Conservation (phyloP, 2,113 vertebrate genomes). For the Arenaria interpres region DNA sequence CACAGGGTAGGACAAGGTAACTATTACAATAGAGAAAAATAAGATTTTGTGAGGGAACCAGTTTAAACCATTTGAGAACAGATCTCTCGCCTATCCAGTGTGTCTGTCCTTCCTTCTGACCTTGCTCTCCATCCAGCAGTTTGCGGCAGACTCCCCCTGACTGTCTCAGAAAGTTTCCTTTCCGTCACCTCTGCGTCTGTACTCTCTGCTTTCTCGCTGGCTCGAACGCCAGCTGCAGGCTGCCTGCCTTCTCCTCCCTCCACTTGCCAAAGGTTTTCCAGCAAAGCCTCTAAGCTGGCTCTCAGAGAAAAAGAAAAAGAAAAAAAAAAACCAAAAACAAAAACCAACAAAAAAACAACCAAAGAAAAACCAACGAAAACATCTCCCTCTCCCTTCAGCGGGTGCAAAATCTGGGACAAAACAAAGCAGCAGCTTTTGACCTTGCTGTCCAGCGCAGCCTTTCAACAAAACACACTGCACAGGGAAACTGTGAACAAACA, state of each 20-base stretch:
- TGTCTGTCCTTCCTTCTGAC: neutral
- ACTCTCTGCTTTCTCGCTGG: neutral
- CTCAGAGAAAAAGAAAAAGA: neutral
- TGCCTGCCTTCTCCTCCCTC: slow-evolving; percentile 4
- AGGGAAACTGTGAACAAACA: slow-evolving; percentile 37
- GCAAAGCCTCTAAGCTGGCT: neutral
- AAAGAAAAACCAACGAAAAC: neutral
- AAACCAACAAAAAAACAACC: neutral
- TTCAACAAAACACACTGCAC: neutral
- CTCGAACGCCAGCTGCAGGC: neutral
- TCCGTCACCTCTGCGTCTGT: neutral
- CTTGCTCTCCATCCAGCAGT: slow-evolving; percentile 2
- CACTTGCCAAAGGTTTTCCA: neutral
- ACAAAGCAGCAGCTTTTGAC: slow-evolving; percentile 47
- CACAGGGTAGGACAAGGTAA: neutral
- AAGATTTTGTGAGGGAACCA: neutral
- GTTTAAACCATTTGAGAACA: neutral
- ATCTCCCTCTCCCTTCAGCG: neutral
- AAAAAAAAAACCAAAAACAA: neutral
- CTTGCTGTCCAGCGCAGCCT: neutral
- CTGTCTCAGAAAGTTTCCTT: slow-evolving; percentile 30
- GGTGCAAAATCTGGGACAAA: slow-evolving; percentile 36
- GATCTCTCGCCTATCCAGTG: neutral
- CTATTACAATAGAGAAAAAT: neutral
- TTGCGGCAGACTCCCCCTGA: neutral